Evolutionary conservation across 2,113 vertebrate genomes (phyloP).

Genomic region (Myocastor coypus): DNA sequence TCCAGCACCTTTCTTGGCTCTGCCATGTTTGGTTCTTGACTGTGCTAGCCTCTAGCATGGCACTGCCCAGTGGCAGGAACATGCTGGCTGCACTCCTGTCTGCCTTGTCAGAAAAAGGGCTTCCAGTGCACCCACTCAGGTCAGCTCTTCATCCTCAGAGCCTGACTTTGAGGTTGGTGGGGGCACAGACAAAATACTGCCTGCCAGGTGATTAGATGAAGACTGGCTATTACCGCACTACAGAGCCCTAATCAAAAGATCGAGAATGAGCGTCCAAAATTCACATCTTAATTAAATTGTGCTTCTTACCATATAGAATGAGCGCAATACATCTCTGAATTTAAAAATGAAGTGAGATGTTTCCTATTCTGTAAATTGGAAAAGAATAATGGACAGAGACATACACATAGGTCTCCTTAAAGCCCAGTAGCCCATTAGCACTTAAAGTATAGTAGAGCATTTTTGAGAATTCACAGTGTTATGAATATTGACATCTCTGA

Average conservation of each 20-base stretch:
- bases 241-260: not conserved
- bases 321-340: not conserved
- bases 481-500: not conserved
- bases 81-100: not conserved
- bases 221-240: not conserved
- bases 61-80: not conserved
- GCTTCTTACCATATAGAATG: slow-evolving; percentile 7
- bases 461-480: not conserved
- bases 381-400: not conserved
- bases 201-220: not conserved
- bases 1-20: not conserved
- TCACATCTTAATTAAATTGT: not conserved
- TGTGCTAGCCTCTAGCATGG: not conserved
- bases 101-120: not conserved
- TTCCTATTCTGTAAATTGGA: not conserved
- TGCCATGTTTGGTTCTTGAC: not conserved
- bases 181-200: not conserved
- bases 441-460: not conserved
- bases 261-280: not conserved
- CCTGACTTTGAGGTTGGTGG: not conserved
- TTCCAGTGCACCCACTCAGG: not conserved
- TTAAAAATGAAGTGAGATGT: not conserved
- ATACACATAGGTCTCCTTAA: not conserved
- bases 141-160: not conserved
- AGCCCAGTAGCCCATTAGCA: not conserved